These are phyloP conservation scores for Macrosiphum euphorbiae DNA, from an alignment of 2,888 invertebrate genomes.

Conservation along the genomic window DNA sequence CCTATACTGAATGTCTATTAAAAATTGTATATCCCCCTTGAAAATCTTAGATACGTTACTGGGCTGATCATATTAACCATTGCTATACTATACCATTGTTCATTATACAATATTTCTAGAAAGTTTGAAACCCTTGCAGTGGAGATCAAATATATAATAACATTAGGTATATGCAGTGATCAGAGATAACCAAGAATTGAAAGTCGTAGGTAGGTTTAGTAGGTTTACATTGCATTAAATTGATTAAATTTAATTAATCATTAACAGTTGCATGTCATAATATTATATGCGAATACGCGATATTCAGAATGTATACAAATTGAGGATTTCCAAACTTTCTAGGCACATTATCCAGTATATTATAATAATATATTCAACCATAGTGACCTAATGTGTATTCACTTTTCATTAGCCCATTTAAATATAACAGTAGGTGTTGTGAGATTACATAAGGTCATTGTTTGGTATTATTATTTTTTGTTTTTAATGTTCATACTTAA, in stretches of 20 bases:
- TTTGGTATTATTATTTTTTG: background rate
- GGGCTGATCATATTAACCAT: no score
- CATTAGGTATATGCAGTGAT: background rate
- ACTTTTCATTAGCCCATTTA: background rate
- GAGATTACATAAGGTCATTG: constrained; percentile 34
- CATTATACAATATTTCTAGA: background rate
- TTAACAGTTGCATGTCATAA: background rate
- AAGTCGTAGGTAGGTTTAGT: background rate
- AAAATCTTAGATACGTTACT: no score
- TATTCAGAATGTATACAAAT: background rate
- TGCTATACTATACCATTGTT: background rate
- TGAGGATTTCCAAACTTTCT: background rate
- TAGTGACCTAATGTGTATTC: background rate
- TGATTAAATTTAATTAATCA: background rate
- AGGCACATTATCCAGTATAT: background rate
- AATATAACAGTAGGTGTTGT: background rate
- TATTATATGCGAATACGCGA: background rate
- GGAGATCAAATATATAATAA: background rate
- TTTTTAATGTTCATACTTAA: constrained; percentile 17
- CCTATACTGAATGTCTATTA: no score
- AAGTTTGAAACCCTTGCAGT: background rate
- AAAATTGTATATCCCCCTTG: no score
- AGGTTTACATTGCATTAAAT: background rate
- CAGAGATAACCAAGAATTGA: background rate
- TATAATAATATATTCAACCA: background rate